A percentile compares a stretch with the other conserved stretches of the same genome.
Evolutionary conservation across 2,888 invertebrate species (phyloP).

Genomic region (Cheilosia impressa): DNA sequence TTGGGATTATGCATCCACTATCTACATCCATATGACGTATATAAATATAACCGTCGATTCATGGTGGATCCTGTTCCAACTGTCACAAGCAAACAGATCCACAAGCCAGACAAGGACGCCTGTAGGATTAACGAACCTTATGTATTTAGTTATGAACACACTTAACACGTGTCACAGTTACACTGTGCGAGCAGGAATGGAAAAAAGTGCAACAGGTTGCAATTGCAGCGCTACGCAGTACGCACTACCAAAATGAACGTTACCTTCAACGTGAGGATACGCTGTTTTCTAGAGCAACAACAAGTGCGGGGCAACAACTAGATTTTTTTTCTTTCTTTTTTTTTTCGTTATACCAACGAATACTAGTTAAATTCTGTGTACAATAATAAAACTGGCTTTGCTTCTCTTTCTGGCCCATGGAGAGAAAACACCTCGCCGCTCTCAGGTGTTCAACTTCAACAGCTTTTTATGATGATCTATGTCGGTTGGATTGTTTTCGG

Average conservation of each 20-base stretch:
- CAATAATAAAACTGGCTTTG: constrained; percentile 50
- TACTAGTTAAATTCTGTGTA: constrained; percentile 40
- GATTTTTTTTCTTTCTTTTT: no score
- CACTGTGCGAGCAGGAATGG: constrained; percentile 31
- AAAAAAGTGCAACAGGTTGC: constrained; percentile 65
- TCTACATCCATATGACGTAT: neutral
- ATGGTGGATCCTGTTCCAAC: constrained; percentile 2
- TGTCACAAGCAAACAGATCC: constrained; percentile 15
- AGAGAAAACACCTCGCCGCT: constrained; percentile 58
- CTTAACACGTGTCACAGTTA: constrained; percentile 65
- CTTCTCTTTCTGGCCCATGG: constrained; percentile 58
- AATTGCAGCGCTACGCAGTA: constrained; percentile 19
- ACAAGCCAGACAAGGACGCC: constrained; percentile 62
- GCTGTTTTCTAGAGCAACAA: constrained; percentile 24
- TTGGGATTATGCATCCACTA: neutral
- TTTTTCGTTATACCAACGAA: constrained; percentile 43
- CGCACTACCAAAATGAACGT: neutral
- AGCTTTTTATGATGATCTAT: constrained; percentile 60
- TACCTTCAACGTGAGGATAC: constrained; percentile 46
- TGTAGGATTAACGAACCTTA: constrained; percentile 34
- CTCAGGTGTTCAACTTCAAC: constrained; percentile 72
- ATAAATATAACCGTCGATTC: neutral
- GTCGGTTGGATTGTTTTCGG: constrained; percentile 59
- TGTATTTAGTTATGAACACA: neutral
- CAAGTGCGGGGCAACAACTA: constrained; percentile 23